Evolutionary conservation across 2,797 vertebrate genomes (phyloP), one percentile per base, ranked within the genome.

Genomic region (Poecile montanus): DNA sequence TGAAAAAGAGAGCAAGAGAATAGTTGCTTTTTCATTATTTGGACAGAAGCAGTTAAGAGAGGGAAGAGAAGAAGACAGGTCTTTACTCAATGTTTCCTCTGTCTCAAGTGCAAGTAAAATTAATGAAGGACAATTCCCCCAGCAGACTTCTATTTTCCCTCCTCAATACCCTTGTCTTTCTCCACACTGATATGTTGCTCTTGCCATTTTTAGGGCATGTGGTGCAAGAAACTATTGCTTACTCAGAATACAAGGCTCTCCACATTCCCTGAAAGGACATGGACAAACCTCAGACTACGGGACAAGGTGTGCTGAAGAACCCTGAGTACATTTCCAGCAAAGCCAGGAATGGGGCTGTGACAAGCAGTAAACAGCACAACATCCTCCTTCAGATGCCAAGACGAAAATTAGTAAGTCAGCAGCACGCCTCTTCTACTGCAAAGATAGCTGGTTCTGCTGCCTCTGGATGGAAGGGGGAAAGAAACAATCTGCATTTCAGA

Each of bases 1-100:
- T 56, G 42, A 89, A 75, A 53, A 67, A 45, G 36, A 82, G 45
- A 72, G 34, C 38, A 88, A 76, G 10, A 68, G 15, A 63, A 65
- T 12, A 61, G 58, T 11, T 72, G 34, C 2, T 58, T 87, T 91
- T 75, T 85, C 42, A 45, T 91, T 74, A 87, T 76, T 61, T 85
- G 40, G 54, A 89, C 63, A 72, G 67, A 89, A 95, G 76, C 47
- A 88, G 85, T 65, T 87, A 88, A 72, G 45, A 54, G 47, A 77
- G 22, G 20, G 16, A 85, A 81, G 42, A 70, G 58, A 62, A 27
- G 12, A 32, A 70, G 50, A 54, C 13, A 53, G 50, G 27, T 50
- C 90, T 89, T 81, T 66, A 58, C 32, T 85, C 29, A 45, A 0
- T 27, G 38, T 66, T 82, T 65, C 44, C n/a, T 71, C n/a, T 73